These are phyloP conservation scores for Tiphia femorata DNA, from an alignment of 2,888 invertebrate genomes.

Conservation along the genomic window DNA sequence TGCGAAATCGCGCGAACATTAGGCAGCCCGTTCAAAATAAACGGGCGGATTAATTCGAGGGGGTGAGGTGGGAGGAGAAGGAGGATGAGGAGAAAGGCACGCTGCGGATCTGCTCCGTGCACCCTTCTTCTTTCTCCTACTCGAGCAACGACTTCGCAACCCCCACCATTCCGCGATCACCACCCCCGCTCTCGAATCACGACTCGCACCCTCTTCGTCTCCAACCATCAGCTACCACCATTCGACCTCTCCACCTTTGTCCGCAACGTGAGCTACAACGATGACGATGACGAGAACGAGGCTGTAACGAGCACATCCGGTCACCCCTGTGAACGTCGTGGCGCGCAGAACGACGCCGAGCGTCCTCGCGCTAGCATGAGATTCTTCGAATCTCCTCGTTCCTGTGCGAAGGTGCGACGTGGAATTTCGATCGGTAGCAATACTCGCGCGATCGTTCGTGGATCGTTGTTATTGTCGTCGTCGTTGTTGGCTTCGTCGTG, in stretches of 20 bases:
- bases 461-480: neutral
- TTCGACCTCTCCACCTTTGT: too few species aligned
- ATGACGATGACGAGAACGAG: conserved; percentile 9
- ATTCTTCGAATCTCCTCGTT: neutral
- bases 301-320: conserved; percentile 27
- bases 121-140: too few species aligned
- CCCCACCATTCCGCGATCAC: too few species aligned
- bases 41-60: conserved; percentile 67
- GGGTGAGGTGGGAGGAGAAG: conserved; percentile 21
- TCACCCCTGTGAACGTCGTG: conserved; percentile 26
- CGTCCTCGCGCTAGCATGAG: conserved; percentile 50
- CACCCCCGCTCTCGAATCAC: too few species aligned
- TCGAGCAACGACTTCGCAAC: too few species aligned
- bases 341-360: conserved; percentile 52
- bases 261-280: conserved; percentile 21
- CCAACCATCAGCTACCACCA: too few species aligned
- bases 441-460: neutral
- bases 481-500: neutral
- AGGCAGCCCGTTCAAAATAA: conserved; percentile 64
- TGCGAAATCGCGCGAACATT: conserved; percentile 65
- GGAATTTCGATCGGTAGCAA: neutral
- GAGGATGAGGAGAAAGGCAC: too few species aligned
- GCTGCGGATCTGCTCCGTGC: too few species aligned
- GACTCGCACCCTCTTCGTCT: too few species aligned
- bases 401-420: neutral